Percentiles rank a stretch among this genome's conserved stretches.
Evolutionary conservation across 2,113 vertebrate genomes (phyloP).

Genomic region (Actenoides hombroni): DNA sequence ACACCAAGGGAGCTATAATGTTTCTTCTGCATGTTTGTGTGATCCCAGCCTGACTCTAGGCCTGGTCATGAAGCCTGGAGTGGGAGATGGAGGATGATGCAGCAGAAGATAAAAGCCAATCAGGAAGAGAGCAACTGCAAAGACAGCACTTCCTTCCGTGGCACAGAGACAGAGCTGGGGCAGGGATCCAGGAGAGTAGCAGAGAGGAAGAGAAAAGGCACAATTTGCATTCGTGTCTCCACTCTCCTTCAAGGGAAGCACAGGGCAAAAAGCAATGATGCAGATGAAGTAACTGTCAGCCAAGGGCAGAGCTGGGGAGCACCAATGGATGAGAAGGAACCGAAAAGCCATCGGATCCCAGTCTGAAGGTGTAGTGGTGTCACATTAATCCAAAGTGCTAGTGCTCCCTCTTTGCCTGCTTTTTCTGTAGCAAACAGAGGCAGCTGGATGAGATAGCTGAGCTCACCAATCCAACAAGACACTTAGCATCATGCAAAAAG

Average conservation of each 20-base stretch:
- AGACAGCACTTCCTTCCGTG: not conserved
- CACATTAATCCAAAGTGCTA: rapidly evolving
- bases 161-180: not conserved
- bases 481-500: not conserved
- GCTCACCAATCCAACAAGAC: not conserved
- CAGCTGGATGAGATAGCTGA: not conserved
- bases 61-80: not conserved
- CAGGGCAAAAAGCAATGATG: not conserved
- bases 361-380: not conserved
- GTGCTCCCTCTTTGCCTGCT: not conserved
- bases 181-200: not conserved
- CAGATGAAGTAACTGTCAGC: not conserved
- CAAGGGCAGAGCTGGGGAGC: not conserved
- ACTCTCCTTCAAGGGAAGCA: not conserved
- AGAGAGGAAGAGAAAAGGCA: not conserved
- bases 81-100: not conserved
- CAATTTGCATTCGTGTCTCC: not conserved
- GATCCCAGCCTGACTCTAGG: not conserved
- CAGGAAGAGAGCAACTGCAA: not conserved
- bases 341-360: not conserved
- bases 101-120: not conserved
- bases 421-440: not conserved
- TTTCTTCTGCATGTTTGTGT: not conserved
- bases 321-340: not conserved
- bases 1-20: rapidly evolving